A percentile compares a stretch with the other conserved stretches of the same genome.
Evolutionary conservation across 2,888 invertebrate species (phyloP).

Genomic region (Chymomyza amoena): DNA sequence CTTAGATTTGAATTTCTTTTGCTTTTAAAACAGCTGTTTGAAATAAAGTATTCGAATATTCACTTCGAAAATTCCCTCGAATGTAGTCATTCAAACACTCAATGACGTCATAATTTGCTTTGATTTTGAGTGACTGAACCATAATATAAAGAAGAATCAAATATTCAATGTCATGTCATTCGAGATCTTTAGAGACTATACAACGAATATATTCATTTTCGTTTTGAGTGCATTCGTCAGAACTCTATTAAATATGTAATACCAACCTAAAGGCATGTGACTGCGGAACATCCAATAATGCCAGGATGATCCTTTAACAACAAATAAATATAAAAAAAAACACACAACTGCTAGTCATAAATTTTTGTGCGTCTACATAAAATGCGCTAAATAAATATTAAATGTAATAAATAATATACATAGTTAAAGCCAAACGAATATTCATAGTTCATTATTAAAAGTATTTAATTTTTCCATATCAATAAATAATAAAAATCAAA

Average conservation of each 20-base stretch:
- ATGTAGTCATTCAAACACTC: no score
- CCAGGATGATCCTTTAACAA: neutral
- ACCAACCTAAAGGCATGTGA: neutral
- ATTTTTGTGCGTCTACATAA: conserved; percentile 38
- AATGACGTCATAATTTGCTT: no score
- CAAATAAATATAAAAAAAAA: neutral
- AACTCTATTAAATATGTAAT: neutral
- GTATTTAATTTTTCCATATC: neutral
- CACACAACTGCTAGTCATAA: conserved; percentile 48
- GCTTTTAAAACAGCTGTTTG: no score
- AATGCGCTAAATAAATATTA: neutral
- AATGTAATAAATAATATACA: conserved; percentile 6
- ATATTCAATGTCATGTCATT: no score
- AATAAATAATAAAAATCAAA: conserved; percentile 1
- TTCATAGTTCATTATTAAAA: neutral
- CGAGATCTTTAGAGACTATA: no score
- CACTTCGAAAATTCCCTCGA: no score
- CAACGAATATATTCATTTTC: no score
- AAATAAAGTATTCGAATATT: no score
- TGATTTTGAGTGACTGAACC: no score
- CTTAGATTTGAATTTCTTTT: no score
- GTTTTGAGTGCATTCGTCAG: conserved; percentile 6
- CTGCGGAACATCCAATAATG: neutral
- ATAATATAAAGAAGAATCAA: neutral
- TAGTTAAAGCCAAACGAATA: neutral